A percentile compares a stretch with the other conserved stretches of the same genome.
phyloP scores from a whole-genome alignment of 2,113 vertebrate species.

The Ramphastos sulfuratus region DNA sequence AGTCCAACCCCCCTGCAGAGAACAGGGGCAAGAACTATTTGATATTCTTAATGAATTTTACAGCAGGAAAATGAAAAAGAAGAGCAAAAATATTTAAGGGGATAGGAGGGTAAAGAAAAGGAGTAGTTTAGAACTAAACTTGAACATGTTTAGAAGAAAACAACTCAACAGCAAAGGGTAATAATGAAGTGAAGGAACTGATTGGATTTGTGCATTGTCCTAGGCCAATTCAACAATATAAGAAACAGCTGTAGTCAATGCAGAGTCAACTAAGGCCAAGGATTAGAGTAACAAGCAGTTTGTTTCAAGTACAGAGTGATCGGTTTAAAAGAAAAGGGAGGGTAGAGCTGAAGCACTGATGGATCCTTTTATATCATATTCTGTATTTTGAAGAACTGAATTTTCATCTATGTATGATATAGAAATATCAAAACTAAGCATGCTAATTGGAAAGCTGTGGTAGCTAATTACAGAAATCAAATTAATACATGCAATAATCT shows the following conservation, averaged over 20 bases:
- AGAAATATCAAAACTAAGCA: neutral
- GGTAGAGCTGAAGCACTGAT: neutral
- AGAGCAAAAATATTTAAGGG: neutral
- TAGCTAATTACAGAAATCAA: neutral
- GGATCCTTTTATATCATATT: neutral
- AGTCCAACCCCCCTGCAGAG: neutral
- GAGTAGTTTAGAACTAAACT: neutral
- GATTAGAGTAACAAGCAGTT: neutral
- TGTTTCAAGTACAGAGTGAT: neutral
- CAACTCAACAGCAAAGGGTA: neutral
- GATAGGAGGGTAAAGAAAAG: neutral
- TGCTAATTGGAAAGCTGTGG: neutral
- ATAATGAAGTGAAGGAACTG: neutral
- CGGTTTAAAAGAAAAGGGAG: neutral
- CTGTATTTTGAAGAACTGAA: neutral
- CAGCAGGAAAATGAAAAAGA: neutral
- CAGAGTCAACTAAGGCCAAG: neutral
- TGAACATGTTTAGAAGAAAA: neutral
- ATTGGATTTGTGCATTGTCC: neutral
- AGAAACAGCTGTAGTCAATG: neutral
- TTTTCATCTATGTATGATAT: neutral
- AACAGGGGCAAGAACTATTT: neutral
- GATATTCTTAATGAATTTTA: neutral
- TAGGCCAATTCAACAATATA: neutral
- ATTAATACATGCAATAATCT: neutral